Percentiles rank a stretch among this genome's conserved stretches.
These are phyloP conservation scores for Fratercula arctica DNA, from an alignment of 2,797 vertebrate species.

Conservation along the genomic window DNA sequence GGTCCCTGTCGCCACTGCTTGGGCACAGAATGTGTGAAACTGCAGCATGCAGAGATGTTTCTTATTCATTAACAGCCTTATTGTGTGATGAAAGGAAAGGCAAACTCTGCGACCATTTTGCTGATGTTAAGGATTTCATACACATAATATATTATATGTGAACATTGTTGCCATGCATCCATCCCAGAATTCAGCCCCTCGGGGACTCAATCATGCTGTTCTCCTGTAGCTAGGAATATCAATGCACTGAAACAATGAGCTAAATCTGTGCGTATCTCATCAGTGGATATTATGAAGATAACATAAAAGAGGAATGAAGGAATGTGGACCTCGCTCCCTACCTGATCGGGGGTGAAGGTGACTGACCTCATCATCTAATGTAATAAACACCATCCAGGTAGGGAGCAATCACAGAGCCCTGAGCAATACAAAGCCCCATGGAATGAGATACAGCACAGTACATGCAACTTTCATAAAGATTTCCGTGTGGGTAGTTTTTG, in stretches of 20 bases:
- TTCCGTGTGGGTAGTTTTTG: background rate
- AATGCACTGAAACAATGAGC: slow-evolving; percentile 2
- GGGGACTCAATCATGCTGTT: background rate
- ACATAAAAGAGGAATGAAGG: background rate
- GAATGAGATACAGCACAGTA: background rate
- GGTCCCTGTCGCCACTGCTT: background rate
- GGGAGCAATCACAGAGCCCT: background rate
- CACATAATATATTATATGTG: slow-evolving; percentile 27
- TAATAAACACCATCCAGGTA: background rate
- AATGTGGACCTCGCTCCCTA: background rate
- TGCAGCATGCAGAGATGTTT: background rate
- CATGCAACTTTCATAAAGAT: slow-evolving; percentile 25
- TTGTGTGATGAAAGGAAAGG: slow-evolving; percentile 32
- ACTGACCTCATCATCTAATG: slow-evolving; percentile 28
- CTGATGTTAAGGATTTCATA: slow-evolving; percentile 50
- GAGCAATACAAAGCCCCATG: background rate
- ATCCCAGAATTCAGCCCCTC: slow-evolving; percentile 12
- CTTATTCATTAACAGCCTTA: slow-evolving; percentile 7
- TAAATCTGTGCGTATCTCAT: background rate
- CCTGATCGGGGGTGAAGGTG: background rate
- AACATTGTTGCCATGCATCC: background rate
- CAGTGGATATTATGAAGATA: background rate
- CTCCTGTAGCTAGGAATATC: slow-evolving; percentile 26
- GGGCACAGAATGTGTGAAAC: slow-evolving; percentile 8
- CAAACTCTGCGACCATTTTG: slow-evolving; percentile 44